Base-by-base conservation (phyloP, 2,888 invertebrate genomes). In the Emmelina monodactyla region DNA sequence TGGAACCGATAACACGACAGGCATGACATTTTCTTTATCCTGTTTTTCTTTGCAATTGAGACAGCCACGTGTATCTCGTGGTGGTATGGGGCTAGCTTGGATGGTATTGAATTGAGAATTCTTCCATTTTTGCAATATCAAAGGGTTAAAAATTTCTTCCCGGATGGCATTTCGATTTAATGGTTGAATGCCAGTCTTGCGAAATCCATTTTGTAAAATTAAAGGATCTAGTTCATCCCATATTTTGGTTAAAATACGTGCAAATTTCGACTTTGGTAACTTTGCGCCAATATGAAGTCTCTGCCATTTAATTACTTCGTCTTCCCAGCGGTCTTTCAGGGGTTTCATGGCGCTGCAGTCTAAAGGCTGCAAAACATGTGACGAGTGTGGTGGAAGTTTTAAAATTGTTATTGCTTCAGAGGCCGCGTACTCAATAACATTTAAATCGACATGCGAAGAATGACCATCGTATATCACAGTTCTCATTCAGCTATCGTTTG, bases 391-490 rank as follows among this genome's bases (percentile, higher is more conserved):
- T 4, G 53, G 52, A 13, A n/a, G n/a, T n/a, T n/a, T n/a, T n/a
- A n/a, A 55, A 37, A 51, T 38, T 5, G 43, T 49, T 12, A 53
- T 41, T 2, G 40, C 16, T 14, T 50, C 33, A 38, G 39, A 9
- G 6, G 16, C 31, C 11, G 45, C 45, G 16, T 35, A 14, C 25
- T 44, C 32, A 22, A 53, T 37, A 3, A 50, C 37, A 33, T 19
- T 38, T n/a, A 43, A 16, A 22, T 38, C 40, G 14, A 57, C 40
- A 40, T 55, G 55, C 6, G 52, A 49, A 22, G 35, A 34, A 45
- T 56, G 53, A 6, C 53, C n/a, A n/a, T n/a, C 52, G 41, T 49
- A 51, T 16, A 57, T 42, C n/a, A n/a, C n/a, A n/a, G n/a, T n/a
- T n/a, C n/a, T n/a, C n/a, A n/a, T n/a, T n/a, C n/a, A n/a, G n/a